Percentiles rank a stretch among this genome's conserved stretches.
phyloP scores from a whole-genome alignment of 1,140 invertebrate genomes.

The Drosophila seguyi region DNA sequence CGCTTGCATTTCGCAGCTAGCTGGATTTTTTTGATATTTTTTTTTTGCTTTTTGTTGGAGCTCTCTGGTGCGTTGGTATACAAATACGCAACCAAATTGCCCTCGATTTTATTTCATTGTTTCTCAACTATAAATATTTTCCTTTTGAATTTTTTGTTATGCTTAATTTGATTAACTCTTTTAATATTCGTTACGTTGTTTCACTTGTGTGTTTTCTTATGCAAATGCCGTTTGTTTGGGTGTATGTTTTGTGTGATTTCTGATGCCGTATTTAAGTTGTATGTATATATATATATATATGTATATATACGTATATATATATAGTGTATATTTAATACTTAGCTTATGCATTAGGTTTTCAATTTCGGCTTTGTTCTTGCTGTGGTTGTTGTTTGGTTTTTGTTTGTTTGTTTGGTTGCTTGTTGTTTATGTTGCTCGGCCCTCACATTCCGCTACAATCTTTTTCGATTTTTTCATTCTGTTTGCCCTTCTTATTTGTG shows the following conservation, averaged over 20 bases:
- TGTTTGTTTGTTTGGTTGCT: conserved; percentile 27
- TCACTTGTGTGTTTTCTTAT: conserved; percentile 67
- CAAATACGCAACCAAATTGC: conserved; percentile 70
- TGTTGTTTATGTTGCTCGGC: conserved; percentile 41
- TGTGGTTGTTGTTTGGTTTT: conserved; percentile 30
- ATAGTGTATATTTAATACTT: conserved; percentile 75
- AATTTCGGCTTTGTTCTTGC: conserved; percentile 50
- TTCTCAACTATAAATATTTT: conserved; percentile 77
- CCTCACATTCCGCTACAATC: conserved; percentile 59
- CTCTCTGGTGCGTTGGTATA: conserved; percentile 74
- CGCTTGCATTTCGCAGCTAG: conserved; percentile 47
- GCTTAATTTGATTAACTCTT: conserved; percentile 79
- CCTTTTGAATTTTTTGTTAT: conserved; percentile 56
- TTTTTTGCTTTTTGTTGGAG: conserved; percentile 9
- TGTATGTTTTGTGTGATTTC: conserved; percentile 44
- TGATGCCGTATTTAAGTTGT: conserved; percentile 60
- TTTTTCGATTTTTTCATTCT: conserved; percentile 57
- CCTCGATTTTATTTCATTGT: conserved; percentile 39
- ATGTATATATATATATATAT: conserved; percentile 41
- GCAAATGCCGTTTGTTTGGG: conserved; percentile 55
- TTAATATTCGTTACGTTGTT: conserved; percentile 81
- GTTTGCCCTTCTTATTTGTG: conserved; percentile 50
- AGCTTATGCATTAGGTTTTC: conserved; percentile 70
- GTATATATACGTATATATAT: conserved; percentile 21
- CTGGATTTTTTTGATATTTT: not conserved